Evolutionary conservation across 2,888 invertebrate genomes (phyloP), one percentile per base, ranked within the genome.

Genomic region (Xanthia togata): DNA sequence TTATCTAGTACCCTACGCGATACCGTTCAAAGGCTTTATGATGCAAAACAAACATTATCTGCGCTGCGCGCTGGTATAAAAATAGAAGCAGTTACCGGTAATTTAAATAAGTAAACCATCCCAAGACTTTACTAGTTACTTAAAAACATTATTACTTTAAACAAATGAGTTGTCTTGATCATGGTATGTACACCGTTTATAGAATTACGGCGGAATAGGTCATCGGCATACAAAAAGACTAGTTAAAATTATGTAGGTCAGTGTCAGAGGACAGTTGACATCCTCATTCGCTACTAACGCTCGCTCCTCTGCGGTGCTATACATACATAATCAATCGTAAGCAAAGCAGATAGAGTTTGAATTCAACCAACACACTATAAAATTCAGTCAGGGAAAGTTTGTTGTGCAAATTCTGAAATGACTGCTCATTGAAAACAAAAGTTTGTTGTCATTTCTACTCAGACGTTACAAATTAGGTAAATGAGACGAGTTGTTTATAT

Each of bases 181-280:
- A 57, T 62, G 31, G 26, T 14, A 26, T 59, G 59, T 50, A 53
- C 57, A 60, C 26, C 26, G 38, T 70, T 77, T 87, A 86, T 73
- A 79, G 68, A 78, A 79, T 83, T 79, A 82, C 63, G 55, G 55
- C 55, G 74, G 79, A 85, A 88, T 83, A 86, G 87, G 84, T 85
- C 85, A 85, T 81, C 86, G 84, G 84, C 73, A 82, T 88, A 87
- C 86, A 89, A 89, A 91, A 90, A 90, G 86, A 84, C 89, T 90
- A 91, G 90, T 92, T 90, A 89, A 90, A 92, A 91, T 91, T 91
- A 95, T 95, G 91, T 95, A 94, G 96, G 95, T 96, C 96, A 95
- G 92, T 95, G 95, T 95, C 95, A 94, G 88, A 92, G 93, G 93
- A 93, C 92, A 92, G 91, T 90, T 90, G 91, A 90, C 91, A 91